phyloP scores from a whole-genome alignment of 1,140 invertebrate genomes.

The Thaumatotibia leucotreta region DNA sequence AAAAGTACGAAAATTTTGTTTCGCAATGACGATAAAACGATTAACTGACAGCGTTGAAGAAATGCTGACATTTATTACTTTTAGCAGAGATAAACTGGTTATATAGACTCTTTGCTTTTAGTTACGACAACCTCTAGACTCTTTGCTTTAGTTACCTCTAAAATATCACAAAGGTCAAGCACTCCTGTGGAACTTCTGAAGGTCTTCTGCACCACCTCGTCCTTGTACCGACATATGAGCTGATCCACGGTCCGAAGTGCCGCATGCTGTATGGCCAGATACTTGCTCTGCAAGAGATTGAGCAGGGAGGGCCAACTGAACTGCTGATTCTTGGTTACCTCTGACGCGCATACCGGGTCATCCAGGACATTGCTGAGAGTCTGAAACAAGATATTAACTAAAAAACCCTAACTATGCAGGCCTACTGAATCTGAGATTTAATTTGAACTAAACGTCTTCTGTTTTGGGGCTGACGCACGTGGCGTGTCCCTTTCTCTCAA shows the following conservation, averaged over 20 bases:
- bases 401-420: not conserved
- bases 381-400: slow-evolving; percentile 24
- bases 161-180: slow-evolving; percentile 64
- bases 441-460: too few species aligned
- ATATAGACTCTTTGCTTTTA: too few species aligned
- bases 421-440: not conserved
- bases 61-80: too few species aligned
- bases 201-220: slow-evolving; percentile 53
- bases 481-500: too few species aligned
- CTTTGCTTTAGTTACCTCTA: slow-evolving; percentile 60
- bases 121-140: too few species aligned
- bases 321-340: slow-evolving; percentile 66
- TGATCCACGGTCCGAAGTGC: slow-evolving; percentile 61
- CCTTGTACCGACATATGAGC: slow-evolving; percentile 59
- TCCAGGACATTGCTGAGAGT: slow-evolving; percentile 59
- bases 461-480: too few species aligned
- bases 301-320: slow-evolving; percentile 62
- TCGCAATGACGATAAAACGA: too few species aligned
- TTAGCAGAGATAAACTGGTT: too few species aligned
- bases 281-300: slow-evolving; percentile 61
- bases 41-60: too few species aligned
- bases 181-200: slow-evolving; percentile 62
- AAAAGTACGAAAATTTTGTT: too few species aligned
- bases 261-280: slow-evolving; percentile 57
- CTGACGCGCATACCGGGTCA: slow-evolving; percentile 58